Evolutionary conservation across 1,140 invertebrate genomes (phyloP), one percentile per base, ranked within the genome.

Genomic region (Lasioglossum baleicum): DNA sequence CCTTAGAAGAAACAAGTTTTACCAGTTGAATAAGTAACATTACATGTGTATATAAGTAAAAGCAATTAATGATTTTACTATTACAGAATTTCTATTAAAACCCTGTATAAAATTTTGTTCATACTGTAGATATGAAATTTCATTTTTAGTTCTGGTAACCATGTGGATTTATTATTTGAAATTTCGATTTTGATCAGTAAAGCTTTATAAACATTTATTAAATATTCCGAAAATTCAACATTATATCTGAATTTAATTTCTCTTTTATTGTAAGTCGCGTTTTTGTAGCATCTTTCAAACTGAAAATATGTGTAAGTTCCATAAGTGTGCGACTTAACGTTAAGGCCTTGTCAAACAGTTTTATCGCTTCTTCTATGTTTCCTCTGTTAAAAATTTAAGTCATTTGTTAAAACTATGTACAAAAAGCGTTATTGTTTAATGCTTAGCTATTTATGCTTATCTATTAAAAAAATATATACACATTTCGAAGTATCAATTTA

Each of bases 281-380:
- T 83, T 96, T 94, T 7, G 98, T 97, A 63, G 98, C 97, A 92
- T 98, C 96, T 90, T 95, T 95, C 77, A 98, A 91, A 2, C 97
- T 96, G 91, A 96, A 97, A 85, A 99, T 94, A 92, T 99, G 98
- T 40, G 96, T 95, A 94, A 99, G 95, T 93, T 99, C 98, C 80
- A 95, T 93, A 91, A 96, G 95, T 26, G 97, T 97, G 88, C 97
- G 97, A 40, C 97, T 96, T 70, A 98, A 93, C 66, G 94, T 94
- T 77, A 99, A 95, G n/a, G 98, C 98, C 92, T 97, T 97, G 84
- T 98, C 96, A 90, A 99, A 98, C 26, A 97, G 93, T 81, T 96
- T 95, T 76, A 99, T 95, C 10, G 98, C 98, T 88, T 95, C 94
- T 70, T 95, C 93, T 72, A 99, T 92, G 90, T 98, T 97, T 64